Conservation (phyloP, 2,888 invertebrate genomes). For the Diploptera punctata region DNA sequence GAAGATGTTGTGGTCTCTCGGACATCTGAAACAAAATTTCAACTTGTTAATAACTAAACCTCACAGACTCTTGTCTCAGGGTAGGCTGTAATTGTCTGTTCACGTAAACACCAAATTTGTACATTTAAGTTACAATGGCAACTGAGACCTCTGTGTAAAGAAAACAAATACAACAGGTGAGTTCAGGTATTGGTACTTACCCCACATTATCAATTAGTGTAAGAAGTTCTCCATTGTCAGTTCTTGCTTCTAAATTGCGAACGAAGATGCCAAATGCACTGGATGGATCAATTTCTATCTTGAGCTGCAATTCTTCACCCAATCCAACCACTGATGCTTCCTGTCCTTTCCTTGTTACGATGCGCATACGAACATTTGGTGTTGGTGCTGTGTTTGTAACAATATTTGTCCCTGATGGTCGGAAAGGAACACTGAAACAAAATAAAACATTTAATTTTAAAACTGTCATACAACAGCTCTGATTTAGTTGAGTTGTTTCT, state of each 20-base stretch:
- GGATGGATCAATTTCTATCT: constrained; percentile 55
- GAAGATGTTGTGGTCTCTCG: constrained; percentile 56
- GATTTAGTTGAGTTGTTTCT: too few species aligned
- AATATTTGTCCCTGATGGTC: constrained; percentile 53
- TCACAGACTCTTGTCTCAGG: too few species aligned
- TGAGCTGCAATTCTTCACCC: constrained; percentile 55
- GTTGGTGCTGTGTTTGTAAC: constrained; percentile 57
- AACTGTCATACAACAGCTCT: too few species aligned
- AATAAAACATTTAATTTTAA: too few species aligned
- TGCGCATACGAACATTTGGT: constrained; percentile 55
- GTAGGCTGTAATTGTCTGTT: too few species aligned
- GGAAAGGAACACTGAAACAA: constrained; percentile 51
- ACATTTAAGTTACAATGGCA: too few species aligned
- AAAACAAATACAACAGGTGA: too few species aligned
- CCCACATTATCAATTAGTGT: constrained; percentile 56
- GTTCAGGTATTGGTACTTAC: too few species aligned
- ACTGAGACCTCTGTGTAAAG: too few species aligned
- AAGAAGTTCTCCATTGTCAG: constrained; percentile 55
- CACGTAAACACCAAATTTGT: too few species aligned
- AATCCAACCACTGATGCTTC: constrained; percentile 56
- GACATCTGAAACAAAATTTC: constrained; percentile 54
- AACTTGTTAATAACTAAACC: too few species aligned
- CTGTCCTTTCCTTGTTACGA: constrained; percentile 53
- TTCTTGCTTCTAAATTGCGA: constrained; percentile 56
- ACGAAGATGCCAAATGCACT: constrained; percentile 57